phyloP scores from a whole-genome alignment of 2,113 vertebrate species.

The Ochotona princeps region DNA sequence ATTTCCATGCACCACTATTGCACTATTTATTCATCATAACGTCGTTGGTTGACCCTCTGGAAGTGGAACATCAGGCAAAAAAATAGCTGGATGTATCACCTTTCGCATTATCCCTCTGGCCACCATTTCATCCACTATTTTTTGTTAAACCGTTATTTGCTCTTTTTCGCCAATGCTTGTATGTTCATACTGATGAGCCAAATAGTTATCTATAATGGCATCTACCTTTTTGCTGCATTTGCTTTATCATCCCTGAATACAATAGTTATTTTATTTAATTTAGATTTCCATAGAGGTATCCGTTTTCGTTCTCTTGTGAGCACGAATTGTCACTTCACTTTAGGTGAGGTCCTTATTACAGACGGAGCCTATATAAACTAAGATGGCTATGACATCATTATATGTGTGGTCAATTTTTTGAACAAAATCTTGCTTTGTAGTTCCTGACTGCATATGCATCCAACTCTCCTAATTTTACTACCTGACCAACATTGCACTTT shows the following conservation, averaged over 20 bases:
- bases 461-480: background rate
- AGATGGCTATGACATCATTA: background rate
- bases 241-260: background rate
- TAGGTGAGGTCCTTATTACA: background rate
- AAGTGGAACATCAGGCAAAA: background rate
- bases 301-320: background rate
- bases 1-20: background rate
- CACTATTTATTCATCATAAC: background rate
- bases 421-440: background rate
- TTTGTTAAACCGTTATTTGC: background rate
- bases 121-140: background rate
- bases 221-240: too few species aligned
- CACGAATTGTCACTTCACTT: too few species aligned
- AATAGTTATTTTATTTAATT: background rate
- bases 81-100: too few species aligned
- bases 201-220: background rate
- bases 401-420: background rate
- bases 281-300: background rate
- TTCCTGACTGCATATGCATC: background rate
- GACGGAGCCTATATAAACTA: background rate
- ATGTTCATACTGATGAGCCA: background rate
- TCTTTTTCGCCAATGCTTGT: background rate
- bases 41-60: background rate
- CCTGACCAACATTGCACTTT: background rate
- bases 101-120: too few species aligned